Conservation (phyloP, 2,113 vertebrate species). For the Excalfactoria chinensis region DNA sequence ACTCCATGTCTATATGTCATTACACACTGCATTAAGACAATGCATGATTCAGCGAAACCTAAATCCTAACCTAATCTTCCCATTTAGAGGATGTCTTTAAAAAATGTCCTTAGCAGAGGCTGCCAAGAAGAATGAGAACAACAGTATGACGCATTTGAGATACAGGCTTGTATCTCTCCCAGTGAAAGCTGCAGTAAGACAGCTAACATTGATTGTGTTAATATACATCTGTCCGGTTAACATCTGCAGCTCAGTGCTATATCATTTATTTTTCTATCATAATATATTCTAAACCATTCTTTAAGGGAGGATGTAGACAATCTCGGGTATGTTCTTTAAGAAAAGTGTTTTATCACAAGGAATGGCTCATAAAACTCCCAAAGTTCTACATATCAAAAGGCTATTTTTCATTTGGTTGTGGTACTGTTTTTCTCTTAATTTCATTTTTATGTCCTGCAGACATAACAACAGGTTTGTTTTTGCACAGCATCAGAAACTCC, state of each 20-base stretch:
- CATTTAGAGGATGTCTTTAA: not conserved
- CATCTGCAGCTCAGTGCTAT: not conserved
- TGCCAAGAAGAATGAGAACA: not conserved
- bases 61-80: not conserved
- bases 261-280: not conserved
- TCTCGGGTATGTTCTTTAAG: not conserved
- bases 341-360: not conserved
- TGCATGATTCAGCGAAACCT: not conserved
- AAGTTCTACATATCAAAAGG: not conserved
- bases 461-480: conserved; percentile 3
- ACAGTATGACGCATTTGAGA: not conserved
- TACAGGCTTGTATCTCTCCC: not conserved
- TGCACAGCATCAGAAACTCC: not conserved
- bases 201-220: not conserved
- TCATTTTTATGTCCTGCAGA: not conserved
- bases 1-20: not conserved
- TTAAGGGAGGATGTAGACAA: not conserved
- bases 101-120: not conserved
- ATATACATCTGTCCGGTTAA: not conserved
- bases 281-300: not conserved
- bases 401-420: not conserved
- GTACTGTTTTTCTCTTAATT: not conserved
- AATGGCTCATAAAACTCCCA: not conserved
- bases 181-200: not conserved
- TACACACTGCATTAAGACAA: not conserved